phyloP scores from a whole-genome alignment of 2,797 vertebrate species.

The Urocyon cinereoargenteus region DNA sequence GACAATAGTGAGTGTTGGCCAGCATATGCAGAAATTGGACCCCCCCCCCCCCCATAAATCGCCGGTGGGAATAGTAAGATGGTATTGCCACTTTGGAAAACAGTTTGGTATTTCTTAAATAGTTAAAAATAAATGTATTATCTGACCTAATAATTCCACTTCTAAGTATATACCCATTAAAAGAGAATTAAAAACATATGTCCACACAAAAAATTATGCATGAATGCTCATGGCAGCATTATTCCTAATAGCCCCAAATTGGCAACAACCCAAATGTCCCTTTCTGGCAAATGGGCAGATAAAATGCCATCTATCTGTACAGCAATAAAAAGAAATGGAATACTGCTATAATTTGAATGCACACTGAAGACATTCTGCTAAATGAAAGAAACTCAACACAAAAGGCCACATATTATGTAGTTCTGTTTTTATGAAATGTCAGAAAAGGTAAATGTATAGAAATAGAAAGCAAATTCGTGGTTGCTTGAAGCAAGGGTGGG shows the following conservation, averaged over 20 bases:
- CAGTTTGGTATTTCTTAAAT: not conserved
- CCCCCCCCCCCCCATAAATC: not conserved
- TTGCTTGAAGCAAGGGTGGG: not conserved
- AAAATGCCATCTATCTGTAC: not conserved
- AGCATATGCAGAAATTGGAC: not conserved
- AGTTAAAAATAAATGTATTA: not conserved
- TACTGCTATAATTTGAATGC: not conserved
- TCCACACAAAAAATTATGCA: not conserved
- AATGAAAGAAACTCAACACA: not conserved
- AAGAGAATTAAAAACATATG: not conserved
- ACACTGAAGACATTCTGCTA: not conserved
- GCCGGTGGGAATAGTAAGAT: not conserved
- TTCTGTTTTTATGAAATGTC: not conserved
- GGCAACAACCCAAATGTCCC: not conserved
- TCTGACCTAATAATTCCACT: not conserved
- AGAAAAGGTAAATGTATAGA: not conserved
- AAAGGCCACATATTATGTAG: not conserved
- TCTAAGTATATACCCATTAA: not conserved
- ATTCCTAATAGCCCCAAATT: not conserved
- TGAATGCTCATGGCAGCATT: not conserved
- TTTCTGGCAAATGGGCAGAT: not conserved
- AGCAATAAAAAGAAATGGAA: not conserved
- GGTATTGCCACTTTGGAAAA: not conserved
- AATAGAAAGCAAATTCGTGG: not conserved
- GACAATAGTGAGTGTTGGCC: not conserved